These are phyloP conservation scores for Forbesichthys papilliferus DNA, from an alignment of 2,113 vertebrate species.

Conservation along the genomic window DNA sequence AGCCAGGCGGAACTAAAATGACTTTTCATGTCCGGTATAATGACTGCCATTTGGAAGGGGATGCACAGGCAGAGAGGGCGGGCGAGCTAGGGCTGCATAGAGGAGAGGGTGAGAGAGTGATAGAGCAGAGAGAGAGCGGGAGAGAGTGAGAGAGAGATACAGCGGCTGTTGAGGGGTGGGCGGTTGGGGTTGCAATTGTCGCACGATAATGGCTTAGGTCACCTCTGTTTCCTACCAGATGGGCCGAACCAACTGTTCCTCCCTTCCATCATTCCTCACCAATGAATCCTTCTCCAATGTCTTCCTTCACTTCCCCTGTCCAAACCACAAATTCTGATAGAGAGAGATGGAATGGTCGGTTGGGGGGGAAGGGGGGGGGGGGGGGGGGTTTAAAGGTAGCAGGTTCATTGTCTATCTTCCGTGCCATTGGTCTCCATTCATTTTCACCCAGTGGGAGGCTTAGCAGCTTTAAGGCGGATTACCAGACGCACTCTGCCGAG, in stretches of 20 bases:
- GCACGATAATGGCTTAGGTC: conserved; percentile 64
- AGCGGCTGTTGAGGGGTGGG: not conserved
- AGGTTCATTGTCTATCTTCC: conserved; percentile 14
- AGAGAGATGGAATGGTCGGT: not conserved
- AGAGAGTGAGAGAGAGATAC: conserved; percentile 25
- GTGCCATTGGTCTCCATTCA: conserved; percentile 53
- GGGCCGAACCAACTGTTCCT: conserved; percentile 39
- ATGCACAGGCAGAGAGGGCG: conserved; percentile 49
- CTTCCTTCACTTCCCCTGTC: conserved; percentile 14
- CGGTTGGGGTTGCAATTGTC: conserved; percentile 50
- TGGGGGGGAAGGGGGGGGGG: not conserved
- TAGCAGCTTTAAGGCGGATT: conserved; percentile 67
- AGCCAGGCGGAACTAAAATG: conserved; percentile 79
- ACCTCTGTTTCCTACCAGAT: conserved; percentile 65
- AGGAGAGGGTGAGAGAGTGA: conserved; percentile 27
- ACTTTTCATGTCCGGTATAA: conserved; percentile 78
- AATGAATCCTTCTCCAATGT: conserved; percentile 28
- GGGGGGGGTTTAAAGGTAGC: too few species aligned
- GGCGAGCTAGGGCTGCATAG: not conserved
- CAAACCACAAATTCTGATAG: not conserved
- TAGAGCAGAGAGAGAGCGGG: not conserved
- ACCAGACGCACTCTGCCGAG: conserved; percentile 60
- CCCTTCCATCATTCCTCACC: conserved; percentile 32
- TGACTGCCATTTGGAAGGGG: conserved; percentile 75
- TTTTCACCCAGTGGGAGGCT: conserved; percentile 61